Evolutionary conservation across 1,140 invertebrate genomes (phyloP).

Genomic region (Chironomus tepperi): DNA sequence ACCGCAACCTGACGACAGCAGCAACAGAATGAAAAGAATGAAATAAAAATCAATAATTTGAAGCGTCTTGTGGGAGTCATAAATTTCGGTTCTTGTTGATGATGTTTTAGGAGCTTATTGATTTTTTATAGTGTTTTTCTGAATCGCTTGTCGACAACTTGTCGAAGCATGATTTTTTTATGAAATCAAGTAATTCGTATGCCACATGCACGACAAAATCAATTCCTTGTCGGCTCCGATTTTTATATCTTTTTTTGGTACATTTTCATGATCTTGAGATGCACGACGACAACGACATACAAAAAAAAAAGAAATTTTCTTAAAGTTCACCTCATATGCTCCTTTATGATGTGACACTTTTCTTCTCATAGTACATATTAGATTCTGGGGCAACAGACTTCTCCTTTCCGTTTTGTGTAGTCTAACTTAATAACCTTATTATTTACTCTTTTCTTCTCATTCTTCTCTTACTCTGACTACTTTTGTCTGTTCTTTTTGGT

Average conservation of each 20-base stretch:
- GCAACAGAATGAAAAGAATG: background rate
- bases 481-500: too few relatives aligned
- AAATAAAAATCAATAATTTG: slow-evolving; percentile 16
- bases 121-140: slow-evolving; percentile 3
- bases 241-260: background rate
- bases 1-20: background rate
- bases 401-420: too few relatives aligned
- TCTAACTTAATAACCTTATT: too few relatives aligned
- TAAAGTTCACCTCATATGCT: background rate
- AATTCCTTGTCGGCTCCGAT: slow-evolving; percentile 15
- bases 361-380: background rate
- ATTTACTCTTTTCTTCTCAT: too few relatives aligned
- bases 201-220: background rate
- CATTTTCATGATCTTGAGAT: background rate
- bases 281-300: background rate
- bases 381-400: too few relatives aligned
- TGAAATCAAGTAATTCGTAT: slow-evolving; percentile 23
- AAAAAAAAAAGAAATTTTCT: background rate
- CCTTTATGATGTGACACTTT: slow-evolving; percentile 8
- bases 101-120: background rate
- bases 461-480: too few relatives aligned
- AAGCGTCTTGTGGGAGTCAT: slow-evolving; percentile 20
- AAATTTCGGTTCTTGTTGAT: background rate
- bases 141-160: slow-evolving; percentile 19
- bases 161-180: slow-evolving; percentile 15